phyloP scores from a whole-genome alignment of 1,140 invertebrate genomes.

The Acyrthosiphon pisum region DNA sequence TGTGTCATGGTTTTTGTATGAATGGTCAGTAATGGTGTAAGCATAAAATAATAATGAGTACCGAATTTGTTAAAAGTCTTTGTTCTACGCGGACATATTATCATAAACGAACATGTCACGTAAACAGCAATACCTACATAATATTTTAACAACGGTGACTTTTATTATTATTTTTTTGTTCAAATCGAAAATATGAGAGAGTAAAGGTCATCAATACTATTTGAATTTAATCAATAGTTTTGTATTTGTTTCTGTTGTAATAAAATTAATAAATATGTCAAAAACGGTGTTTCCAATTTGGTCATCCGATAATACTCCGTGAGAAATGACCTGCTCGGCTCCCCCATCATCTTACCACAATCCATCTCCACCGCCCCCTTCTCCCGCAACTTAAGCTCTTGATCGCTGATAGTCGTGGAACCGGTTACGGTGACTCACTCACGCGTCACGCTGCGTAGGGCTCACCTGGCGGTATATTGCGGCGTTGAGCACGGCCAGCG shows the following conservation, averaged over 20 bases:
- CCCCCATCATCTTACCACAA: too few relatives aligned
- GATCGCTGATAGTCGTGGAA: too few relatives aligned
- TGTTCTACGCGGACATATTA: background rate
- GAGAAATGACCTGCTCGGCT: background rate
- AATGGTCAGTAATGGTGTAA: background rate
- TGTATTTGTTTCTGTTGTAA: background rate
- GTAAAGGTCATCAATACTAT: background rate
- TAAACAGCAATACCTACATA: background rate
- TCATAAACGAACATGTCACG: background rate
- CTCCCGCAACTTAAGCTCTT: too few relatives aligned
- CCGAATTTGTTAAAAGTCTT: background rate
- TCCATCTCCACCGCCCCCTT: too few relatives aligned
- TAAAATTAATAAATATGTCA: background rate
- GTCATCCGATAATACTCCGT: background rate
- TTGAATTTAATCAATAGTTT: background rate
- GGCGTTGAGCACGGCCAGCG: slow-evolving; percentile 84
- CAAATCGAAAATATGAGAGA: background rate
- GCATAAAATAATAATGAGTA: background rate
- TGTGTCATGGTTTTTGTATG: background rate
- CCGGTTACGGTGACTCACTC: background rate
- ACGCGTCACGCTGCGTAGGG: background rate
- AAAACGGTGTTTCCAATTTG: background rate
- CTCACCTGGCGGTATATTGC: slow-evolving; percentile 83
- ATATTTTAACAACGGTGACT: background rate
- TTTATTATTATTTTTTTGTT: background rate